phyloP scores from a whole-genome alignment of 2,797 vertebrate genomes.

The Pipistrellus kuhlii region DNA sequence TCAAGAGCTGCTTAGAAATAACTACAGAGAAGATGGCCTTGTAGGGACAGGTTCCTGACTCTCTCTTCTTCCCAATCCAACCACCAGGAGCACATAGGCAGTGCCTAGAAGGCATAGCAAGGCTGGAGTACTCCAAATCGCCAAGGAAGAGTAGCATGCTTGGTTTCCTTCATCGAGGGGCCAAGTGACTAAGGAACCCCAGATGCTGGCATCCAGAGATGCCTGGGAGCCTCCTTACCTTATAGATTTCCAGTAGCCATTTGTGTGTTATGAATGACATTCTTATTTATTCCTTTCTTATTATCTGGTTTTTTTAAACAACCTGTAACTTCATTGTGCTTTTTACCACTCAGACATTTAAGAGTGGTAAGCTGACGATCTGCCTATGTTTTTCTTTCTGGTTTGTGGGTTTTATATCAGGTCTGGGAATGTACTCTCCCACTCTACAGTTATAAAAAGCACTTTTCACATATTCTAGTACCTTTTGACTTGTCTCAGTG shows the following conservation, averaged over 20 bases:
- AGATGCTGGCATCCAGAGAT: neutral
- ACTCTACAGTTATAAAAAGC: neutral
- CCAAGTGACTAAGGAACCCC: neutral
- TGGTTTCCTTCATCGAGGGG: neutral
- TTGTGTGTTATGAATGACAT: neutral
- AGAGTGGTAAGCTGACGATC: neutral
- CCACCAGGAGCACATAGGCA: neutral
- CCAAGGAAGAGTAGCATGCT: neutral
- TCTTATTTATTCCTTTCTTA: neutral
- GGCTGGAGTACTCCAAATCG: too few species aligned
- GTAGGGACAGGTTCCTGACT: neutral
- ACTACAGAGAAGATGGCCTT: neutral
- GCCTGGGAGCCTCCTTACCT: neutral
- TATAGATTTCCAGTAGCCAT: neutral
- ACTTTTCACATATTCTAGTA: neutral
- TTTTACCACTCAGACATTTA: constrained; percentile 18
- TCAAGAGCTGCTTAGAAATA: constrained; percentile 26
- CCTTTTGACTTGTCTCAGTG: neutral
- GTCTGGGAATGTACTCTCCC: constrained; percentile 15
- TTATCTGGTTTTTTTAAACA: neutral
- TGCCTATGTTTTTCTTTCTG: neutral
- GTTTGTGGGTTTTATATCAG: constrained; percentile 36
- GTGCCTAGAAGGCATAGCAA: neutral
- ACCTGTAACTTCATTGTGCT: neutral
- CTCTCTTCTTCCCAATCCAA: neutral